Base-by-base conservation (phyloP, 2,797 vertebrate species). In the Cygnus olor region DNA sequence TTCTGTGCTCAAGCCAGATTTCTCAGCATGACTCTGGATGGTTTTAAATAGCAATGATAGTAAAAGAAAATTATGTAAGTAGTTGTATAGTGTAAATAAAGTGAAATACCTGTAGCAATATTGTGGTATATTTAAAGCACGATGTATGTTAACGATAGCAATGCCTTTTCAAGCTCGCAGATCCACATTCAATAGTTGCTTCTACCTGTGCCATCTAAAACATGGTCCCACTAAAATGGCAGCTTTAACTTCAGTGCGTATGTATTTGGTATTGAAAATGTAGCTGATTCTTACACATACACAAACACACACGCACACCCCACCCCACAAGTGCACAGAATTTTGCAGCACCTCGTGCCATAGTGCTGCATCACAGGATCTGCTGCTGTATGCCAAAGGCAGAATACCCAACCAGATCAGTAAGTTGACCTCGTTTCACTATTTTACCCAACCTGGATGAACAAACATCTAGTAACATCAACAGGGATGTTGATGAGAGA, bases 171-270 rank as follows among this genome's bases (percentile, higher is more conserved):
- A 47, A 51, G 44, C 38, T 79, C 17, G 0, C 34, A 57, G 69
- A 49, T 40, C 36, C 17, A 5, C 15, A 1, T 72, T 85, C 60
- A 20, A 0, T 12, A 74, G 28, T 53, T 87, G 32, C 47, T 86
- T 94, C 69, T 45, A 73, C 18, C 11, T 0, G 0, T 40, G 30
- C 40, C 8, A 27, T 28, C 28, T 54, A 0, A 32, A 60, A 3
- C 27, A 22, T 14, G 19, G 15, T 44, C n/a, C 53, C 44, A 30
- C n/a, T 77, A 14, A 74, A 85, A 44, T 4, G 28, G 28, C 30
- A 78, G 13, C 36, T 71, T 73, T 19, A 80, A 36, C 27, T 56
- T 84, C 19, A 19, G 30, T 40, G 20, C 6, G 60, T 85, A 51
- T 45, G 90, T 63, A 14, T 51, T 76, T 63, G 15, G 28, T 79